These are phyloP conservation scores for Halocynthia roretzi DNA, from an alignment of 23 tunicate genomes.

Conservation along the genomic window DNA sequence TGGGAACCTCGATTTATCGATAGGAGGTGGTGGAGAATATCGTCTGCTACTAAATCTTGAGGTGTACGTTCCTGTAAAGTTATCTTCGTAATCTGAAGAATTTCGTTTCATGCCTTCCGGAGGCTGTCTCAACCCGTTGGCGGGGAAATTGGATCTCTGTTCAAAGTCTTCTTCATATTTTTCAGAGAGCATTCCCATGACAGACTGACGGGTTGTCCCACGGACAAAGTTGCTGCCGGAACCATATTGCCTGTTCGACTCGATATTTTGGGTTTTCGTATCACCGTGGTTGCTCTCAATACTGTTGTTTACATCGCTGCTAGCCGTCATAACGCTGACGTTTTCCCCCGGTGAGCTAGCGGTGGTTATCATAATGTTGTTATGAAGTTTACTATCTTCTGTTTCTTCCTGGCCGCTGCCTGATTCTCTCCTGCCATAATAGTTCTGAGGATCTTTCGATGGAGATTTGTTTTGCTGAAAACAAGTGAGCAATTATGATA, in stretches of 20 bases:
- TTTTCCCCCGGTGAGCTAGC: neutral
- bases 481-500: no score
- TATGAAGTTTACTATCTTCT: neutral
- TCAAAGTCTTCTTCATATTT: slow-evolving; percentile 4
- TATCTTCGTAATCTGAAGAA: neutral
- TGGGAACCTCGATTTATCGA: slow-evolving; percentile 21
- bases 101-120: neutral
- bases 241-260: neutral
- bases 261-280: neutral
- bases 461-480: neutral
- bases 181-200: slow-evolving; percentile 19
- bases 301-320: slow-evolving; percentile 3
- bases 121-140: neutral
- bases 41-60: neutral
- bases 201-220: slow-evolving; percentile 6
- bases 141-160: neutral
- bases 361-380: slow-evolving; percentile 3
- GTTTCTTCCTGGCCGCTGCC: neutral
- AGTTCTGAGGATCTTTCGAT: neutral
- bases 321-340: slow-evolving; percentile 2
- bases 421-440: slow-evolving; percentile 10
- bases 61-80: neutral
- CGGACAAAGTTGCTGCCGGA: slow-evolving; percentile 9
- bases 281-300: neutral
- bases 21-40: slow-evolving; percentile 23